Percentiles rank a stretch among this genome's conserved stretches.
Conservation (phyloP, 2,888 invertebrate species). For the Platycheirus albimanus region DNA sequence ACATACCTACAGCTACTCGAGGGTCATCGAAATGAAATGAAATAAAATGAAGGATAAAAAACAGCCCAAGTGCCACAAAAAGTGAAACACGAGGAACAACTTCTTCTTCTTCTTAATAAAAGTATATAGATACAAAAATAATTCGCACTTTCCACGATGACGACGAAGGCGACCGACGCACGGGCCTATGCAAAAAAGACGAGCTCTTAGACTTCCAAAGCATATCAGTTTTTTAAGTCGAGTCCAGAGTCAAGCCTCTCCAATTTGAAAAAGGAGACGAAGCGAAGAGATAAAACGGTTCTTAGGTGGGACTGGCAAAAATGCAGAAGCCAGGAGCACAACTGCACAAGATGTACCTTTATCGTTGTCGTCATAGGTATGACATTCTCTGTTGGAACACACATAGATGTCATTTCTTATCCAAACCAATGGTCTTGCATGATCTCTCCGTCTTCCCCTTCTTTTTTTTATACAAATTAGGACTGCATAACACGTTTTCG, state of each 20-base stretch:
- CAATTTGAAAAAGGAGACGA: too few species aligned
- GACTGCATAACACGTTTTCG: slow-evolving; percentile 10
- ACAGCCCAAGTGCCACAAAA: slow-evolving; percentile 67
- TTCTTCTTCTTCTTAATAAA: slow-evolving; percentile 53
- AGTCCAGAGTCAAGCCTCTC: not conserved
- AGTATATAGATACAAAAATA: slow-evolving; percentile 61
- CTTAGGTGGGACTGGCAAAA: slow-evolving; percentile 47
- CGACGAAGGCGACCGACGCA: too few species aligned
- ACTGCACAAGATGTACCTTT: too few species aligned
- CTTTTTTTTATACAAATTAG: slow-evolving; percentile 1
- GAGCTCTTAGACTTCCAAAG: slow-evolving; percentile 22
- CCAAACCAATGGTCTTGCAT: slow-evolving; percentile 53
- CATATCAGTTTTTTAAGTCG: slow-evolving; percentile 46
- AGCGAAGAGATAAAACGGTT: slow-evolving; percentile 56
- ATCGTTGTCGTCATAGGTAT: slow-evolving; percentile 65
- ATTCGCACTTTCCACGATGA: slow-evolving; percentile 65
- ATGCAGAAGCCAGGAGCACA: slow-evolving; percentile 68
- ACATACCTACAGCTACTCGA: slow-evolving; percentile 8
- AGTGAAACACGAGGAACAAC: slow-evolving; percentile 74
- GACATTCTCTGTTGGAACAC: slow-evolving; percentile 60
- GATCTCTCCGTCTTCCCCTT: slow-evolving; percentile 21
- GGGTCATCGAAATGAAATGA: slow-evolving; percentile 31
- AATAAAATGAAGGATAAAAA: slow-evolving; percentile 11
- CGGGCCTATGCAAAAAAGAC: slow-evolving; percentile 4
- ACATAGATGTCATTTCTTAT: slow-evolving; percentile 67